These are phyloP conservation scores for Agrochola lota DNA, from an alignment of 2,888 invertebrate species.

Conservation along the genomic window DNA sequence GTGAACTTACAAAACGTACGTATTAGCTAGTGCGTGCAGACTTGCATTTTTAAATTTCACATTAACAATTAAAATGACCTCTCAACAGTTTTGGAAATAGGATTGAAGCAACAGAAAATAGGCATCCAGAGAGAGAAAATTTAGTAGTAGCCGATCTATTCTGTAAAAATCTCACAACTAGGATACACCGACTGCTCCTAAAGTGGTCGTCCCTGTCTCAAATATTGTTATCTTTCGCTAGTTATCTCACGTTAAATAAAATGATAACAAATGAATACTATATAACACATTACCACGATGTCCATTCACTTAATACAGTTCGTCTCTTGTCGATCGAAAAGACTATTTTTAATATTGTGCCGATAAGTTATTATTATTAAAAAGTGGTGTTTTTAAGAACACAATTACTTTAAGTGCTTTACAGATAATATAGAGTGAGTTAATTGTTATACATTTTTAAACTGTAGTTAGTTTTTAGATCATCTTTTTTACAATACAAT, in stretches of 20 bases:
- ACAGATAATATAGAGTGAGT: not conserved
- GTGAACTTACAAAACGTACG: not conserved
- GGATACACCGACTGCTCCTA: not conserved
- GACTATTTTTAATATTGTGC: not conserved
- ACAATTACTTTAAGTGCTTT: not conserved
- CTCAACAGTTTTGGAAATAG: not conserved
- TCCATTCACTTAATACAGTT: too few relatives aligned
- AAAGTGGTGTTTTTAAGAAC: not conserved
- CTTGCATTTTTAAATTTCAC: not conserved
- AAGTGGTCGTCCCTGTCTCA: not conserved
- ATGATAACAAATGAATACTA: not conserved
- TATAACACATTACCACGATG: not conserved
- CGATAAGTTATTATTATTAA: not conserved
- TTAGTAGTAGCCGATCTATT: too few relatives aligned
- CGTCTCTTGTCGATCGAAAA: not conserved
- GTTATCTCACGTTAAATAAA: slow-evolving; percentile 3
- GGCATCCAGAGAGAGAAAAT: not conserved
- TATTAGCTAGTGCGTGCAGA: not conserved
- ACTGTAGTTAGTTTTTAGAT: not conserved
- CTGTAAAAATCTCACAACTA: too few relatives aligned
- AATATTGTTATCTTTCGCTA: not conserved
- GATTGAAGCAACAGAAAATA: not conserved
- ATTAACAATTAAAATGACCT: too few relatives aligned
- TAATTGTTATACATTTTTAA: not conserved
- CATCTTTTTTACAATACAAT: not conserved